These are phyloP conservation scores for Ganaspis brasiliensis DNA, from an alignment of 2,888 invertebrate species.

Conservation along the genomic window DNA sequence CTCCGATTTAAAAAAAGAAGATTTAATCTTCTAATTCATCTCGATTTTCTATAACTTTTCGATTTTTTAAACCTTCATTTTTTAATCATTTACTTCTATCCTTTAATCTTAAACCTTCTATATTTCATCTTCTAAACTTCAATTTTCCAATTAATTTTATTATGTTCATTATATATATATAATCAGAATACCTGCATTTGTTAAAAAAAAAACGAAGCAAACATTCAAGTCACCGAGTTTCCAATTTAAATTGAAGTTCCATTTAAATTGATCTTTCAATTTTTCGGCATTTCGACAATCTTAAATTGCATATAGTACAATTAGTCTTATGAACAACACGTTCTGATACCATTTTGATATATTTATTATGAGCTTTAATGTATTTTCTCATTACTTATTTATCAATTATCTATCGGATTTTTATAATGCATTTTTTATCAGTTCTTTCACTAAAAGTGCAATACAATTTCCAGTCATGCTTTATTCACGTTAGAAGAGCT, in stretches of 20 bases:
- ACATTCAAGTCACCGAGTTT: too few relatives aligned
- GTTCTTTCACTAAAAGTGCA: slow-evolving; percentile 3
- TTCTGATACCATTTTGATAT: slow-evolving; percentile 12
- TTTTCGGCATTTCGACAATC: background rate
- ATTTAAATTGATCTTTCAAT: too few relatives aligned
- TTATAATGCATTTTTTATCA: background rate
- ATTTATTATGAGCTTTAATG: background rate
- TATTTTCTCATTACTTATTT: background rate
- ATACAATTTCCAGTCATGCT: slow-evolving; percentile 15
- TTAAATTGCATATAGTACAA: background rate
- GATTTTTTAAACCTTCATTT: background rate
- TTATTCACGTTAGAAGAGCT: background rate
- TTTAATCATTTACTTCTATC: too few relatives aligned
- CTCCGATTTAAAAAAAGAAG: background rate
- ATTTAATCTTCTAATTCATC: too few relatives aligned
- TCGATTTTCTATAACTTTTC: background rate
- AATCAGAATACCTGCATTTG: too few relatives aligned
- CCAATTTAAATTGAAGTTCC: too few relatives aligned
- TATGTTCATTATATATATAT: too few relatives aligned
- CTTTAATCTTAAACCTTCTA: too few relatives aligned
- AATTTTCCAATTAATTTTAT: too few relatives aligned
- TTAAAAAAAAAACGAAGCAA: too few relatives aligned
- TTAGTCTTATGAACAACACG: slow-evolving; percentile 2
- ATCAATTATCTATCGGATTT: slow-evolving; percentile 10
- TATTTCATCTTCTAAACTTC: too few relatives aligned